phyloP scores from a whole-genome alignment of 1,140 invertebrate genomes.

The Elymnias hypermnestra region DNA sequence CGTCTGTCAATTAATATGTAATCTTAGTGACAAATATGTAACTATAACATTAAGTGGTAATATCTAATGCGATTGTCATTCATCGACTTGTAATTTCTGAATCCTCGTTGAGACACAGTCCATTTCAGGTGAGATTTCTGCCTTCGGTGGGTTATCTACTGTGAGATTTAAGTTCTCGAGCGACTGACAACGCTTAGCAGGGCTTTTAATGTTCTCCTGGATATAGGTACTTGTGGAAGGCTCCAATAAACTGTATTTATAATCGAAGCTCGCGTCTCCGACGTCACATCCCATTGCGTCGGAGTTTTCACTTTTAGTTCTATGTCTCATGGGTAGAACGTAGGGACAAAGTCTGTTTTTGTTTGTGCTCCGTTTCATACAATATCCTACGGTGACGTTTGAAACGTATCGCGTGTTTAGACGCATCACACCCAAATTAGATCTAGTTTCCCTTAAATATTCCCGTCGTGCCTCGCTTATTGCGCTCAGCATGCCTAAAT shows the following conservation, averaged over 20 bases:
- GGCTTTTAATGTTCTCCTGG: conserved; percentile 33
- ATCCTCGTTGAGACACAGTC: conserved; percentile 66
- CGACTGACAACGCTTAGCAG: conserved; percentile 63
- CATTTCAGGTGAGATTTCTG: conserved; percentile 60
- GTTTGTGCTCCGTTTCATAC: conserved; percentile 68
- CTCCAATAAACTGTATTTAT: conserved; percentile 54
- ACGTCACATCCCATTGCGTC: conserved; percentile 65
- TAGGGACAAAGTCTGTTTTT: conserved; percentile 72
- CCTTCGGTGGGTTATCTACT: conserved; percentile 36
- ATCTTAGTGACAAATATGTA: conserved; percentile 13
- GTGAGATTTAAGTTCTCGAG: conserved; percentile 62
- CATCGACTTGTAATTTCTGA: conserved; percentile 66
- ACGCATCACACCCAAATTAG: conserved; percentile 70
- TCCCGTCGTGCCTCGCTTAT: conserved; percentile 75
- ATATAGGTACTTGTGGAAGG: conserved; percentile 53
- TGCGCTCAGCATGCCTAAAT: conserved; percentile 77
- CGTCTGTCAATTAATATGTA: neutral
- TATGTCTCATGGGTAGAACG: conserved; percentile 69
- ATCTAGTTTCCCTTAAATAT: conserved; percentile 71
- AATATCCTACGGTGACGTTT: conserved; percentile 77
- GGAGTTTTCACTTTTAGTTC: conserved; percentile 79
- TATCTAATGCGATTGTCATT: conserved; percentile 50
- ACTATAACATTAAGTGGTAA: conserved; percentile 12
- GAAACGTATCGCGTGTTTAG: conserved; percentile 77
- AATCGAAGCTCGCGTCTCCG: conserved; percentile 45